Percentiles rank a stretch among this genome's conserved stretches.
These are phyloP conservation scores for Alloscopus bannaensis DNA, from an alignment of 2,888 invertebrate species.

Conservation along the genomic window DNA sequence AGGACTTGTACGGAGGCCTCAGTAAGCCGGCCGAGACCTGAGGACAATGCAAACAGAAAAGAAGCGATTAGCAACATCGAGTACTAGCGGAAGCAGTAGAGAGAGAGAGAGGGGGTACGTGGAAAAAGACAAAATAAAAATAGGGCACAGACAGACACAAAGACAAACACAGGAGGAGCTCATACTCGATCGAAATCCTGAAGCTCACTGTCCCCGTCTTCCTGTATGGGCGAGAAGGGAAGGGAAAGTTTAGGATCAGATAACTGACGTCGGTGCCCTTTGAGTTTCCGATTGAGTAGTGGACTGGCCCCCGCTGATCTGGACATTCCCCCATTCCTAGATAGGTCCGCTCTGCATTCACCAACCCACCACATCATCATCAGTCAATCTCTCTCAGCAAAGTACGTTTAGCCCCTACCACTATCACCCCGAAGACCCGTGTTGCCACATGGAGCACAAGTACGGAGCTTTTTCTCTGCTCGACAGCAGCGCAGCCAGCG, in stretches of 20 bases:
- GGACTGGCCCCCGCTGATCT: conserved; percentile 73
- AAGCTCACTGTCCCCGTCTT: conserved; percentile 75
- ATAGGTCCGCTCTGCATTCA: conserved; percentile 73
- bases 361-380: conserved; percentile 73
- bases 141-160: conserved; percentile 74
- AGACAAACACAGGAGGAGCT: conserved; percentile 73
- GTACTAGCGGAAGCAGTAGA: conserved; percentile 69
- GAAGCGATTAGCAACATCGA: conserved; percentile 24
- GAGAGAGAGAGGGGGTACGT: conserved; percentile 70
- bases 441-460: too few species aligned
- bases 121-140: conserved; percentile 69
- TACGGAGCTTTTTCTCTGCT: too few species aligned
- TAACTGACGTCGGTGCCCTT: conserved; percentile 78
- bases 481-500: too few species aligned
- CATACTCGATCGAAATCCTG: conserved; percentile 73
- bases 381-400: conserved; percentile 65
- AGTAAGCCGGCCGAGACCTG: conserved; percentile 73
- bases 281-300: conserved; percentile 74
- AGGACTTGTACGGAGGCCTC: conserved; percentile 76
- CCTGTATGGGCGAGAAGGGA: conserved; percentile 78
- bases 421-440: too few species aligned
- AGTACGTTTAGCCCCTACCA: conserved; percentile 61
- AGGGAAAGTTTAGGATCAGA: conserved; percentile 79
- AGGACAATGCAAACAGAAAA: conserved; percentile 45
- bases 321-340: conserved; percentile 73